Evolutionary conservation across 2,888 invertebrate genomes (phyloP).

Genomic region (Chymomyza fuscimana): DNA sequence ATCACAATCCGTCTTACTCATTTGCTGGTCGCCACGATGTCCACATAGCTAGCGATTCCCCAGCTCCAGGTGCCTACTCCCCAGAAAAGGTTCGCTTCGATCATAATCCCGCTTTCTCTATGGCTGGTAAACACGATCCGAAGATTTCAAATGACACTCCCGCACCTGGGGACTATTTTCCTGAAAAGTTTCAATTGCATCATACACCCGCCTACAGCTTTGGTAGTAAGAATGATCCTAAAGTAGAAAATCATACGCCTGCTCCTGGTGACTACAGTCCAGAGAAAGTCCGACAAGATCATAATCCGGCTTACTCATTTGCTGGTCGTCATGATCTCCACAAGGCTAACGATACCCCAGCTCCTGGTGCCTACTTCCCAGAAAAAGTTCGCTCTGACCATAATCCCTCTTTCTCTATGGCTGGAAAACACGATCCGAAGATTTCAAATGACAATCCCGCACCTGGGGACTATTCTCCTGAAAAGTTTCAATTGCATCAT

Average conservation of each 20-base stretch:
- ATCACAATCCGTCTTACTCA: slow-evolving; percentile 80
- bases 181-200: slow-evolving; percentile 79
- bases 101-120: slow-evolving; percentile 79
- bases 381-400: slow-evolving; percentile 81
- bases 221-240: slow-evolving; percentile 74
- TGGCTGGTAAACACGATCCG: slow-evolving; percentile 79
- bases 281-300: slow-evolving; percentile 77
- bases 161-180: slow-evolving; percentile 81
- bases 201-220: slow-evolving; percentile 81
- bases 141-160: slow-evolving; percentile 80
- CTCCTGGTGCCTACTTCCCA: slow-evolving; percentile 83
- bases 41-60: slow-evolving; percentile 81
- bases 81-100: slow-evolving; percentile 80
- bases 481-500: slow-evolving; percentile 79
- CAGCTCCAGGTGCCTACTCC: slow-evolving; percentile 82
- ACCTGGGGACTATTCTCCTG: slow-evolving; percentile 82
- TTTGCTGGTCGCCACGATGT: slow-evolving; percentile 82
- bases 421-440: slow-evolving; percentile 68
- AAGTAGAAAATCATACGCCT: slow-evolving; percentile 57
- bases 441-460: slow-evolving; percentile 78
- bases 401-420: slow-evolving; percentile 80
- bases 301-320: slow-evolving; percentile 79
- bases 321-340: slow-evolving; percentile 80
- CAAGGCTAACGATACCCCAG: slow-evolving; percentile 80
- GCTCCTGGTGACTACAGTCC: slow-evolving; percentile 82